Base-by-base conservation (phyloP, 2,113 vertebrate species). In the Lanius collurio region DNA sequence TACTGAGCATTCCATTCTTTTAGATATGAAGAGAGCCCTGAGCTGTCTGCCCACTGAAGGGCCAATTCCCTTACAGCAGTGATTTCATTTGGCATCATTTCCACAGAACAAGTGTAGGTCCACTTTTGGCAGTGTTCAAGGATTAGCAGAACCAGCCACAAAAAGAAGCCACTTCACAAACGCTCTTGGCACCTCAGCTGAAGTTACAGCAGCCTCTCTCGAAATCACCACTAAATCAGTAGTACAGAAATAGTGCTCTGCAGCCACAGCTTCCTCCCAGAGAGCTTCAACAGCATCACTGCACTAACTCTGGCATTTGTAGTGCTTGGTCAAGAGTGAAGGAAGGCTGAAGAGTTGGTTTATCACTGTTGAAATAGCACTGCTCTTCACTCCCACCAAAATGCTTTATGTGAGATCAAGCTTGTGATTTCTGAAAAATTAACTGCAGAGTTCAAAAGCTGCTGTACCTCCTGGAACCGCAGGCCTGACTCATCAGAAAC, bases 221-320 rank as follows among this genome's bases (percentile, higher is more conserved):
- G 47, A 90, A 85, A 85, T 85, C 78, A 57, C 30, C 53, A 79
- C 57, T n/a, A 30, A 75, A 89, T 85, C 91, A 87, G 26, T 22
- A 73, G 37, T 42, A 68, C 44, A 71, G 57, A 74, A 81, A 57
- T 21, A 68, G 46, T 8, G 53, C 21, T 80, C 62, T 62, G 35
- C 53, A 74, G 78, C 78, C 93, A 60, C 87, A 87, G 87, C 70
- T 95, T 95, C 89, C 93, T 91, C 87, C 37, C 57, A 46, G 70
- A 41, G 53, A 67, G 35, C 30, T 27, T 8, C 0, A 84, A 82
- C 15, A 90, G 19, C 65, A 90, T 70, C 28, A 0, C 52, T 81
- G 78, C 88, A 85, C n/a, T 37, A 65, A 71, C 30, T 28, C 22
- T 13, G n/a, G 26, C 47, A 53, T 53, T 53, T 37, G 22, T 49